A percentile compares a stretch with the other conserved stretches of the same genome.
These are phyloP conservation scores for Osmerus eperlanus DNA, from an alignment of 2,113 vertebrate species.

Conservation along the genomic window DNA sequence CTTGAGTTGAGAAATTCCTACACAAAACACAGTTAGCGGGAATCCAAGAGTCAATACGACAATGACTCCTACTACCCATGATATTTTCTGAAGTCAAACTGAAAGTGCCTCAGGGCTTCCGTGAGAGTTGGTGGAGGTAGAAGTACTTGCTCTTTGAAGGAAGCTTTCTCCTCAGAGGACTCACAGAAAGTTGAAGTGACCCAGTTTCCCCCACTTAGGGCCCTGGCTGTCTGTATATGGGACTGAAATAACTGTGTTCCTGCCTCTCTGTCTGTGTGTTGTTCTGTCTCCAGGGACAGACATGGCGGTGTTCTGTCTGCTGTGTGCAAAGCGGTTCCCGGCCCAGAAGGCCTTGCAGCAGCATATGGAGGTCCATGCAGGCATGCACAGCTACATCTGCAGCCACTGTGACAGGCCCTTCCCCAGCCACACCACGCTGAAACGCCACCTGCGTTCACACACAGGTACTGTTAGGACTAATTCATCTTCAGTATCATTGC, in stretches of 20 bases:
- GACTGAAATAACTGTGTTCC: slow-evolving; percentile 69
- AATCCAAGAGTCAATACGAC: slow-evolving; percentile 22
- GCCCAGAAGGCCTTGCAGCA: slow-evolving; percentile 96
- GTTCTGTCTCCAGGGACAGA: slow-evolving; percentile 84
- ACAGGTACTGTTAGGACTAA: slow-evolving; percentile 75
- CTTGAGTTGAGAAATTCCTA: slow-evolving; percentile 67
- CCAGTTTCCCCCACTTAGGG: slow-evolving; percentile 74
- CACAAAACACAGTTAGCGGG: slow-evolving; percentile 41
- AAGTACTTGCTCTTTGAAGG: slow-evolving; percentile 74
- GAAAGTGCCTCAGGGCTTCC: slow-evolving; percentile 69
- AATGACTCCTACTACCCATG: slow-evolving; percentile 70
- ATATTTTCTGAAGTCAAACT: slow-evolving; percentile 56
- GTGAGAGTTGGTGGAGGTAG: slow-evolving; percentile 70
- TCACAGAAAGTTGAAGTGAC: slow-evolving; percentile 73
- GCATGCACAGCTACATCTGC: slow-evolving; percentile 97
- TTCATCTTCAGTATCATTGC: not conserved
- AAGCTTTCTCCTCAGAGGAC: slow-evolving; percentile 70
- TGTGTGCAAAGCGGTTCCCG: slow-evolving; percentile 97
- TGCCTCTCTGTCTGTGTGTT: slow-evolving; percentile 59
- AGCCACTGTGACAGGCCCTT: slow-evolving; percentile 98
- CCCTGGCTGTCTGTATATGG: slow-evolving; percentile 62
- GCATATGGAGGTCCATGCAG: slow-evolving; percentile 98
- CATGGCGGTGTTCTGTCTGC: slow-evolving; percentile 98
- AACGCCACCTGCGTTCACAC: slow-evolving; percentile 96
- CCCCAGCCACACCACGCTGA: slow-evolving; percentile 97